phyloP scores from a whole-genome alignment of 64 coral and sea anemone species.

The Catalaphyllia jardinei region DNA sequence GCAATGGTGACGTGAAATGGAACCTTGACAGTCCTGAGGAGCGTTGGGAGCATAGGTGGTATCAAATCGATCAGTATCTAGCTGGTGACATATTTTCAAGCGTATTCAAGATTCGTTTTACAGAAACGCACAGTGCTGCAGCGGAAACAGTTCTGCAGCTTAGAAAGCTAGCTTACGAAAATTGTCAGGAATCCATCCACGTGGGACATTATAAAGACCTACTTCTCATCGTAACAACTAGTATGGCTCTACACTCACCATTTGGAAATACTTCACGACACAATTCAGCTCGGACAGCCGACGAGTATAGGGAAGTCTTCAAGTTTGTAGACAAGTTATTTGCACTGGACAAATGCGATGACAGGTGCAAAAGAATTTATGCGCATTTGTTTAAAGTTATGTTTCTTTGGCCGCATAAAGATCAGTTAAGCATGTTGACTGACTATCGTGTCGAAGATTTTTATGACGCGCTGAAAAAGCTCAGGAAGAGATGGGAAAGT shows the following conservation, averaged over 20 bases:
- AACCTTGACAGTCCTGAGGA: slow-evolving; percentile 2
- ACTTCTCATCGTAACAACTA: slow-evolving; percentile 43
- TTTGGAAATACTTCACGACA: background rate
- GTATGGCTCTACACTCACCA: slow-evolving; percentile 59
- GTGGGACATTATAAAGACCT: slow-evolving; percentile 34
- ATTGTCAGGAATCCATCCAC: background rate
- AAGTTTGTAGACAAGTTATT: slow-evolving; percentile 25
- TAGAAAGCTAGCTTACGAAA: slow-evolving; percentile 19
- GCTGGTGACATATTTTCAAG: slow-evolving; percentile 50
- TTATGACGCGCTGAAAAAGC: slow-evolving; percentile 25
- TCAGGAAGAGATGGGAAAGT: background rate
- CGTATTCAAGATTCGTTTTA: slow-evolving; percentile 11
- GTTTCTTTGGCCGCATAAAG: slow-evolving; percentile 63
- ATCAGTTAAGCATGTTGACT: slow-evolving; percentile 25
- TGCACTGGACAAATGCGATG: background rate
- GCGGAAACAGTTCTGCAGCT: background rate
- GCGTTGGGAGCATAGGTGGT: slow-evolving; percentile 54
- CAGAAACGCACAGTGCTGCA: background rate
- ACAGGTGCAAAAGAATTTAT: background rate
- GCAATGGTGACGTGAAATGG: background rate
- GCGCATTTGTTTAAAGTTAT: slow-evolving; percentile 61
- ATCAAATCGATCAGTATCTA: slow-evolving; percentile 44
- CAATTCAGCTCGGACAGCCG: background rate
- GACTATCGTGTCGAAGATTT: slow-evolving; percentile 39
- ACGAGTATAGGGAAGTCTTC: slow-evolving; percentile 50